A percentile compares a stretch with the other conserved stretches of the same genome.
Evolutionary conservation across 2,888 invertebrate species (phyloP).

Genomic region (Drosophila borborema): DNA sequence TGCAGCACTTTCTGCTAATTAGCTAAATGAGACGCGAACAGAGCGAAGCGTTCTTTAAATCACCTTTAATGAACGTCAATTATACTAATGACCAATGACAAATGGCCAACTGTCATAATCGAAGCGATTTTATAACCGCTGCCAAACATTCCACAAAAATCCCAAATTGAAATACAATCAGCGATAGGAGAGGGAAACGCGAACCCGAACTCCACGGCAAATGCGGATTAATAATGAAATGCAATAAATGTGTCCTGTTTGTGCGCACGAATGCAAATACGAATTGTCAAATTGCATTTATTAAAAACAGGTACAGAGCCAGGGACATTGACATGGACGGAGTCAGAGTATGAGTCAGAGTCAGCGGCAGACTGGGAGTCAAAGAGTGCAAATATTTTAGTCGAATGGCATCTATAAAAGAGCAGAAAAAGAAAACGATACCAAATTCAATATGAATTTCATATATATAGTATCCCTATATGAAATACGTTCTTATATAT

Average conservation of each 20-base stretch:
- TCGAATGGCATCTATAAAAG: not conserved
- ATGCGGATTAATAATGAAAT: conserved; percentile 1
- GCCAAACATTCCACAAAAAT: not conserved
- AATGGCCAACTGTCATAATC: not conserved
- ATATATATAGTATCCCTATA: not conserved
- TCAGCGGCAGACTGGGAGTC: too few species aligned
- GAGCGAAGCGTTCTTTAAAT: not conserved
- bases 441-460: not conserved
- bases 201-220: not conserved
- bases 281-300: not conserved
- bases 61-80: not conserved
- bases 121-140: not conserved
- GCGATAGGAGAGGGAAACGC: not conserved
- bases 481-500: not conserved
- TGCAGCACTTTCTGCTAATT: not conserved
- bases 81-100: not conserved
- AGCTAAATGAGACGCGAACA: not conserved
- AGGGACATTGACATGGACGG: not conserved
- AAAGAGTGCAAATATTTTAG: not conserved
- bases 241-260: conserved; percentile 1
- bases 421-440: not conserved
- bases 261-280: not conserved
- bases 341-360: not conserved
- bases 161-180: not conserved
- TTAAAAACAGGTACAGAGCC: not conserved